A percentile compares a stretch with the other conserved stretches of the same genome.
phyloP scores from a whole-genome alignment of 2,113 vertebrate genomes.

The Athene cunicularia region DNA sequence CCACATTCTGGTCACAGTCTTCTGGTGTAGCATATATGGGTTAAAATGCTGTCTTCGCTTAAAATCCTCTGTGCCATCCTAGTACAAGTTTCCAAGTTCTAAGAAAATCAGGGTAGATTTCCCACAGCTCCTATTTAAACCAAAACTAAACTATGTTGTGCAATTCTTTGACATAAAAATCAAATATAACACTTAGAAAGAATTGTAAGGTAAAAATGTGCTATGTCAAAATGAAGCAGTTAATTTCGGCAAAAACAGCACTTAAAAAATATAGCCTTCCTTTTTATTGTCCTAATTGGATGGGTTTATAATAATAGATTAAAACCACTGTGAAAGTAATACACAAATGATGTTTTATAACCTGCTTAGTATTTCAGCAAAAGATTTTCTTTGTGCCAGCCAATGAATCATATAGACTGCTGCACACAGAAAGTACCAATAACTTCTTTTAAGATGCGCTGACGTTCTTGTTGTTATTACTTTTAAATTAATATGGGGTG shows the following conservation, averaged over 20 bases:
- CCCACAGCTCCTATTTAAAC: background rate
- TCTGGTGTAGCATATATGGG: accelerated
- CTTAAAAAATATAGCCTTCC: slow-evolving; percentile 7
- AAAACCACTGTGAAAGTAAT: slow-evolving; percentile 23
- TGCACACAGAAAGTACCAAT: background rate
- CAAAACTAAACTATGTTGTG: background rate
- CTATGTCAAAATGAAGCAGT: slow-evolving; percentile 8
- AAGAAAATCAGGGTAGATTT: background rate
- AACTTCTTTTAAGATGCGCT: background rate
- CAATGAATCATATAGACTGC: slow-evolving; percentile 24
- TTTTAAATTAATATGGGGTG: slow-evolving; percentile 25
- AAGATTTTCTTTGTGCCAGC: slow-evolving; percentile 19
- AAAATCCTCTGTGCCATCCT: background rate
- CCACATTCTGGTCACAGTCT: background rate
- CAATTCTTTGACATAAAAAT: slow-evolving; percentile 26
- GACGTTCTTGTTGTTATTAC: background rate
- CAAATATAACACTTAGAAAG: background rate
- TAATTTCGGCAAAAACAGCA: slow-evolving; percentile 29
- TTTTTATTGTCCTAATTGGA: slow-evolving; percentile 61
- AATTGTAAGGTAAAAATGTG: background rate
- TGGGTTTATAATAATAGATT: slow-evolving; percentile 56
- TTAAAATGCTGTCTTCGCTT: background rate
- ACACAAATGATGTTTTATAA: slow-evolving; percentile 49
- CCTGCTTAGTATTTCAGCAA: slow-evolving; percentile 35
- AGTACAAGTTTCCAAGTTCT: background rate